Evolutionary conservation across 2,888 invertebrate species (phyloP), one percentile per base, ranked within the genome.

Genomic region (Watsonalla cultraria): DNA sequence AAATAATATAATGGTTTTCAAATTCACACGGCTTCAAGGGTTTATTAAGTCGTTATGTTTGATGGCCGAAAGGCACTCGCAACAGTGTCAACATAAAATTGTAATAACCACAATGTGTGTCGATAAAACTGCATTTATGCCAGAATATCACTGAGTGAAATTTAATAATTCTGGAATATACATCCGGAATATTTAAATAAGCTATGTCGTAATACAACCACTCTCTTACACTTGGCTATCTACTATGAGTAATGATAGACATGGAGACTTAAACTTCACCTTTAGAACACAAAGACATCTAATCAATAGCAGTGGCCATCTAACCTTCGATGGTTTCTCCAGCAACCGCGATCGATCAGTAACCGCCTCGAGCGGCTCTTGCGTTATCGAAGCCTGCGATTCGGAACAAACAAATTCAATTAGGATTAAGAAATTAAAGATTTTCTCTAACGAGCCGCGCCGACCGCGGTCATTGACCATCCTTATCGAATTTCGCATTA

Each of bases 361-460:
- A 62, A 68, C 72, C 69, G 69, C 67, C 63, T 65, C 69, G 67
- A 66, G 75, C 70, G 65, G 59, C 66, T 72, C 72, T 82, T 76
- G 70, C 80, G 78, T 81, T 86, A 87, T 87, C 84, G 68, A 68
- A 57, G 65, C 67, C 59, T 58, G 64, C 70, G 71, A 68, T 72
- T 70, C 73, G 75, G 77, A 82, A 90, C 89, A 87, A 88, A 87
- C 85, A 89, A 89, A 89, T 82, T 88, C 89, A 90, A 88, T 90
- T 88, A 89, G 86, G 83, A 87, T 89, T 88, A 88, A 89, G 87
- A 87, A 89, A 85, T 87, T 86, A 84, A 83, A 80, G 66, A 70
- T 72, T 58, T 59, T 59, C 74, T 83, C 84, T 86, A 87, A 88
- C 84, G 72, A 65, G 74, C 86, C 88, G 88, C 78, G 24, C 72